Evolutionary conservation across 2,888 invertebrate species (phyloP).

Genomic region (Cinara cedri): DNA sequence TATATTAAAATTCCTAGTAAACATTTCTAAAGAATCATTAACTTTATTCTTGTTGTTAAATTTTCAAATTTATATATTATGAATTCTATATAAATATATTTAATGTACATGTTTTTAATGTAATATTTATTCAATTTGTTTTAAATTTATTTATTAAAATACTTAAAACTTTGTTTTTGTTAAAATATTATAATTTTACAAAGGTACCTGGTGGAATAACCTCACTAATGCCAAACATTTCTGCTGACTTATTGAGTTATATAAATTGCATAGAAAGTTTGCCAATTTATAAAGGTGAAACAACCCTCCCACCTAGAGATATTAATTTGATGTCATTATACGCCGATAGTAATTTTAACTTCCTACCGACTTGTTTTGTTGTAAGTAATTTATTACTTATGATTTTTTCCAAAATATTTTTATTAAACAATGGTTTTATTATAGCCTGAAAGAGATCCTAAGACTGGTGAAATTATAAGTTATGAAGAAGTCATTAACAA

Average conservation of each 20-base stretch:
- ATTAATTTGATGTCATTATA: conserved; percentile 35
- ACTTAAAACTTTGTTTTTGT: too few relatives aligned
- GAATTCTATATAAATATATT: background rate
- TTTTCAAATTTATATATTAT: background rate
- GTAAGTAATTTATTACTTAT: conserved; percentile 23
- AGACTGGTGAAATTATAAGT: conserved; percentile 37
- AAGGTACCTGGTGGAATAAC: conserved; percentile 48
- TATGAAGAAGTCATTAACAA: conserved; percentile 47
- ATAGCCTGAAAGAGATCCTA: conserved; percentile 47
- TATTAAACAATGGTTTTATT: conserved; percentile 2
- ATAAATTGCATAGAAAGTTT: conserved; percentile 48
- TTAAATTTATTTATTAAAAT: too few relatives aligned
- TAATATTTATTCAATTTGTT: too few relatives aligned
- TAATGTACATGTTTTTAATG: background rate
- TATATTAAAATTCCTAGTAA: background rate
- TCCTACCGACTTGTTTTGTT: conserved; percentile 29
- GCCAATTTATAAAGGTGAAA: conserved; percentile 47
- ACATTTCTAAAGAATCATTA: background rate
- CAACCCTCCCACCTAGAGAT: conserved; percentile 31
- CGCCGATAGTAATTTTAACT: conserved; percentile 20
- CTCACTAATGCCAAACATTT: conserved; percentile 50
- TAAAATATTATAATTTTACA: background rate
- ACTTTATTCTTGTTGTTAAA: background rate
- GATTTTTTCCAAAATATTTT: background rate
- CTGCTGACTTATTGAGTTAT: conserved; percentile 39